Evolutionary conservation across 2,113 vertebrate genomes (phyloP), one percentile per base, ranked within the genome.

Genomic region (Odocoileus hemionus): DNA sequence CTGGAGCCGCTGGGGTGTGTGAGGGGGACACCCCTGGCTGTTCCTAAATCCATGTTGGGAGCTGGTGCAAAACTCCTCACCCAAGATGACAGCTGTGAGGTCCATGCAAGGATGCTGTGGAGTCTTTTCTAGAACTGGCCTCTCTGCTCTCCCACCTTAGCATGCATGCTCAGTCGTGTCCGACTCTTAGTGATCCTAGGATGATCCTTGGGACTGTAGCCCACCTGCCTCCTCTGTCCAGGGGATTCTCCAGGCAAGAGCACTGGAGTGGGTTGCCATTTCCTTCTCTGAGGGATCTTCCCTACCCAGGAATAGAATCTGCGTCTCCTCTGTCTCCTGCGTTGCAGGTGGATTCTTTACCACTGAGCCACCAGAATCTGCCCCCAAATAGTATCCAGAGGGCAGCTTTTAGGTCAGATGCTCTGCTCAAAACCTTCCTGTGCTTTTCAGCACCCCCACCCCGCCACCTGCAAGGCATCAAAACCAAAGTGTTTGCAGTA

Each of bases 401-500:
- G 39, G 13, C 4, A 25, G 7, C 43, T 85, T 61, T 74, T 50
- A 23, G 52, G 17, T 54, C 78, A 45, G 45, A 12, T 39, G 1
- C 33, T 43, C 21, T 64, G 78, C 39, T 50, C 52, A 11, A 17
- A 60, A 23, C 55, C 10, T 17, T 47, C 39, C 4, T n/a, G 15
- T 86, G 36, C 28, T 57, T 74, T 60, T 19, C 12, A 84, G 7
- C 78, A 36, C 21, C 52, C 33, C 52, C 0, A n/a, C 47, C 79
- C 6, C 0, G 0, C 2, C 8, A 10, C 19, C 7, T 0, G 0
- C n/a, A 23, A 3, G 6, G 16, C 21, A 5, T 92, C 8, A 33
- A 39, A 43, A 33, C 9, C 28, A 11, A 21, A 39, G 70, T 33
- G 39, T 50, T 33, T 5, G 6, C 9, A 17, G 30, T 25, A 74